These are phyloP conservation scores for Strix aluco DNA, from an alignment of 2,113 vertebrate genomes.

Conservation along the genomic window DNA sequence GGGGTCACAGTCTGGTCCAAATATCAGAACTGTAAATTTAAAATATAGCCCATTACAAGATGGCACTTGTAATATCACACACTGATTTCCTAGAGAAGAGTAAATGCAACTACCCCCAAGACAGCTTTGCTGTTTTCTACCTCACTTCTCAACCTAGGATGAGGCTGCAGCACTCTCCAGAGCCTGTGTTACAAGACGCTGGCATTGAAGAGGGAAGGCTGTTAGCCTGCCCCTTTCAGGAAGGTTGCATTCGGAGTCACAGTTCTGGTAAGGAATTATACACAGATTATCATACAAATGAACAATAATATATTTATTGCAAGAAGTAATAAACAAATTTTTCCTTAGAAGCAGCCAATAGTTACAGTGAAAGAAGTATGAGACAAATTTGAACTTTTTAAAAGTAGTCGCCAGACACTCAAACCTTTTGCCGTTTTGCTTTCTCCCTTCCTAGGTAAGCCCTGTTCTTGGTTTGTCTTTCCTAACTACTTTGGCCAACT, in stretches of 20 bases:
- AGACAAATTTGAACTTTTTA: neutral
- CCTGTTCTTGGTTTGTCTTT: neutral
- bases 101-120: neutral
- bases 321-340: neutral
- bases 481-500: neutral
- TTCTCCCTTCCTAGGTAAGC: neutral
- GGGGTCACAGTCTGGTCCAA: neutral
- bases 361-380: neutral
- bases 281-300: neutral
- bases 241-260: neutral
- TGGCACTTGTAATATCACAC: neutral
- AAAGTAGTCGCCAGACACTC: neutral
- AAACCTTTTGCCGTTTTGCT: neutral
- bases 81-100: neutral
- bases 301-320: neutral
- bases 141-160: neutral
- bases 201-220: neutral
- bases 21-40: neutral
- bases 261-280: neutral
- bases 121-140: neutral
- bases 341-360: neutral
- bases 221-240: neutral
- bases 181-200: accelerated
- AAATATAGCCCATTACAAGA: neutral
- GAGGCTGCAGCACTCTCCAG: neutral